Percentiles rank a stretch among this genome's conserved stretches.
Conservation (phyloP, 2,113 vertebrate genomes). For the Podilymbus podiceps region DNA sequence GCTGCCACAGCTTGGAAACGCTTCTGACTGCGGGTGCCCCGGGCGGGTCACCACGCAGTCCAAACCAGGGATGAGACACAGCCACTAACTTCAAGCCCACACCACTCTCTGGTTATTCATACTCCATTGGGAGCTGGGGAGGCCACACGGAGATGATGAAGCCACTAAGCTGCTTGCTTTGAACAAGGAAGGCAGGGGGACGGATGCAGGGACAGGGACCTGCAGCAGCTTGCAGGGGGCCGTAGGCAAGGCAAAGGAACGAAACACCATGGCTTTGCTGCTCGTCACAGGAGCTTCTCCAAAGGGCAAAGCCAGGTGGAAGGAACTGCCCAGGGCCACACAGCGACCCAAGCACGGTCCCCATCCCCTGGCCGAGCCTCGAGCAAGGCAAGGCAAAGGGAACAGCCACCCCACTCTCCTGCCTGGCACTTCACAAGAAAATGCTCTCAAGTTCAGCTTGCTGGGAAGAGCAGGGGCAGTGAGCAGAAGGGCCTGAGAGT, state of each 20-base stretch:
- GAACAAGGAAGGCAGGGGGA: neutral
- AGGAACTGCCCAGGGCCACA: neutral
- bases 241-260: neutral
- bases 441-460: neutral
- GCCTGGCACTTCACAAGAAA: neutral
- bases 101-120: neutral
- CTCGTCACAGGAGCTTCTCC: neutral
- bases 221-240: neutral
- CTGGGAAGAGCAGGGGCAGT: neutral
- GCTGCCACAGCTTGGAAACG: neutral
- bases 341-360: fast-evolving
- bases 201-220: neutral
- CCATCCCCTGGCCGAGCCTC: neutral
- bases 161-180: neutral
- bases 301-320: neutral
- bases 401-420: neutral
- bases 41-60: fast-evolving
- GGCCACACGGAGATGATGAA: neutral
- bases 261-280: neutral
- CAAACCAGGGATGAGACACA: neutral
- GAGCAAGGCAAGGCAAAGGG: neutral
- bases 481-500: neutral
- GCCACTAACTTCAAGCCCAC: neutral
- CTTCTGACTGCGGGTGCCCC: neutral
- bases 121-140: neutral